phyloP scores from a whole-genome alignment of 2,113 vertebrate species.

The Cervus canadensis region DNA sequence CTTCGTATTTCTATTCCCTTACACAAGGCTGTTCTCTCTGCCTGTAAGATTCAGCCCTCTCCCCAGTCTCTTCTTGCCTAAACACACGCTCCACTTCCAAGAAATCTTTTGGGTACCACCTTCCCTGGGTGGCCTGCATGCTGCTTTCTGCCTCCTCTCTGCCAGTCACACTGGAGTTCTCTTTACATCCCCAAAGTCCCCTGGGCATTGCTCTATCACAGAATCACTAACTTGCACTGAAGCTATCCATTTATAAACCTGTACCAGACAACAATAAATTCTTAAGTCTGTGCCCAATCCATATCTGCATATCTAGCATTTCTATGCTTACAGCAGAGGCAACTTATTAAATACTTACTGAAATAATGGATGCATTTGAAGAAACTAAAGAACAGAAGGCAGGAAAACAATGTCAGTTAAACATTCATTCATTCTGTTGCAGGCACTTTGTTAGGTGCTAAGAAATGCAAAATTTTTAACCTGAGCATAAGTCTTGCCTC shows the following conservation, averaged over 20 bases:
- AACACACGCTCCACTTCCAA: not conserved
- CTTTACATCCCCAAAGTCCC: not conserved
- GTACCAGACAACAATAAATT: not conserved
- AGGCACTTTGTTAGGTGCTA: not conserved
- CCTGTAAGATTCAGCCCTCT: not conserved
- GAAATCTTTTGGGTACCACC: not conserved
- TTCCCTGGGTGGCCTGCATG: not conserved
- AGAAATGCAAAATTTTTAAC: not conserved
- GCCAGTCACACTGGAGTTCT: not conserved
- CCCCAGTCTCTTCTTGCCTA: not conserved
- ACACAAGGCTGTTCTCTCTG: not conserved
- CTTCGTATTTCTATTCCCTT: not conserved
- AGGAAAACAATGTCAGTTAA: not conserved
- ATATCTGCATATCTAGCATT: not conserved
- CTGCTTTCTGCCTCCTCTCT: not conserved
- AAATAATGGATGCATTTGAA: not conserved
- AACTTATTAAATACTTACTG: not conserved
- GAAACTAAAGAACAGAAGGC: not conserved
- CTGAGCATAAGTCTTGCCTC: not conserved
- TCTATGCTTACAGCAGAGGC: not conserved
- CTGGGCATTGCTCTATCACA: not conserved
- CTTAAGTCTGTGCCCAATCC: not conserved
- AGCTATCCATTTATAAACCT: not conserved
- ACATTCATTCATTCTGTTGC: not conserved
- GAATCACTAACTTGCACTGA: not conserved